Evolutionary conservation across 2,888 invertebrate genomes (phyloP), one percentile per base, ranked within the genome.

Genomic region (Acronicta alni): DNA sequence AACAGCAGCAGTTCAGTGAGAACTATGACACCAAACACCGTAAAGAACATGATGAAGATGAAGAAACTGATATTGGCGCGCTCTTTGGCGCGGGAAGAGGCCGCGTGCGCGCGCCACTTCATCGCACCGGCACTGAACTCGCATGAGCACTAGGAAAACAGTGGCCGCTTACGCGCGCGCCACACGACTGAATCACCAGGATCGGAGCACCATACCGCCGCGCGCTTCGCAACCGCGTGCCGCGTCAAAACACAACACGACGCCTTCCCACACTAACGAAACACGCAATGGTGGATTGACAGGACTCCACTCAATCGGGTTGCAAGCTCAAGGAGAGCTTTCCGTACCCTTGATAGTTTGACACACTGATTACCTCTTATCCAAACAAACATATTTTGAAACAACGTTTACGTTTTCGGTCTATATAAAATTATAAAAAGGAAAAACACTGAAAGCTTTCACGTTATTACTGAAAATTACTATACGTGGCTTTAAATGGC

Each of bases 21-120:
- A 65, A 98, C 96, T 82, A 98, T 98, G 80, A 98, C 95, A 45
- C 97, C 97, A 87, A 98, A 98, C 60, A 98, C 97, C 41, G 97
- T 97, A 89, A 98, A 98, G 91, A 98, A 98, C 95, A 98, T 97
- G 77, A 98, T 96, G 70, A 98, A 98, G 88, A 98, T 97, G 91
- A 98, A 96, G 93, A 98, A 98, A 84, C 97, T 98, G 95, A 98
- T 96, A 88, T 97, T 97, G 76, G 97, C 97, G 77, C 98, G 95
- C 89, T 98, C 97, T 82, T 97, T 95, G 89, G 94, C 96, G 87
- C 95, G 95, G 89, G 88, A 91, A 86, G 89, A 83, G 82, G 84
- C 91, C 88, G 87, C 93, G 88, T 88, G 92, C 85, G 85, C 83
- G 80, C 89, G 90, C 91, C 95, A 94, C 89, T 95, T 93, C 89